These are phyloP conservation scores for Crioceris asparagi DNA, from an alignment of 2,888 invertebrate genomes.

Conservation along the genomic window DNA sequence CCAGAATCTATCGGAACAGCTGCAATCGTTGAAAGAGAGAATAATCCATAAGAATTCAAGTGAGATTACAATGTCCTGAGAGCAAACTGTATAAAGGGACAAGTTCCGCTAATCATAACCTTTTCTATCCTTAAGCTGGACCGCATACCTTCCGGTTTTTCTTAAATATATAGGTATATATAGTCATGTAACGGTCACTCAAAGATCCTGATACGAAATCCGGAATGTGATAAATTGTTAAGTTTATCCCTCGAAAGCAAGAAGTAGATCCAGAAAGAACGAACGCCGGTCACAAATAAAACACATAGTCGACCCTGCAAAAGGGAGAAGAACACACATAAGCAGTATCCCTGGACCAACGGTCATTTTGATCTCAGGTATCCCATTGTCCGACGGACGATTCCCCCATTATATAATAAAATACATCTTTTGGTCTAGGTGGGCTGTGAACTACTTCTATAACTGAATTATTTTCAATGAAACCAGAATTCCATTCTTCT, in stretches of 20 bases:
- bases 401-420: not conserved
- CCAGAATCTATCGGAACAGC: too few relatives aligned
- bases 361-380: not conserved
- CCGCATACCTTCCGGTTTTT: not conserved
- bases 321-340: not conserved
- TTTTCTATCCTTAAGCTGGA: not conserved
- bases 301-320: not conserved
- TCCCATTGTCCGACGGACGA: too few relatives aligned
- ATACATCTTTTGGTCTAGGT: not conserved
- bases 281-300: not conserved
- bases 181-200: not conserved
- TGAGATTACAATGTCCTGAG: too few relatives aligned
- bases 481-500: not conserved
- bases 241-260: conserved; percentile 22
- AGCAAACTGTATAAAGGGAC: too few relatives aligned
- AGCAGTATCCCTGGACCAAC: not conserved
- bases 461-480: not conserved
- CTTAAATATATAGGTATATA: too few relatives aligned
- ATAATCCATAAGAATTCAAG: too few relatives aligned
- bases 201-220: not conserved
- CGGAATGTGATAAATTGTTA: conserved; percentile 21
- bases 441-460: not conserved
- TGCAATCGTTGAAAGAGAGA: too few relatives aligned
- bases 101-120: too few relatives aligned
- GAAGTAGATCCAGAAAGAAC: too few relatives aligned